phyloP scores from a whole-genome alignment of 2,888 invertebrate genomes.

The Teinopalpus imperialis region DNA sequence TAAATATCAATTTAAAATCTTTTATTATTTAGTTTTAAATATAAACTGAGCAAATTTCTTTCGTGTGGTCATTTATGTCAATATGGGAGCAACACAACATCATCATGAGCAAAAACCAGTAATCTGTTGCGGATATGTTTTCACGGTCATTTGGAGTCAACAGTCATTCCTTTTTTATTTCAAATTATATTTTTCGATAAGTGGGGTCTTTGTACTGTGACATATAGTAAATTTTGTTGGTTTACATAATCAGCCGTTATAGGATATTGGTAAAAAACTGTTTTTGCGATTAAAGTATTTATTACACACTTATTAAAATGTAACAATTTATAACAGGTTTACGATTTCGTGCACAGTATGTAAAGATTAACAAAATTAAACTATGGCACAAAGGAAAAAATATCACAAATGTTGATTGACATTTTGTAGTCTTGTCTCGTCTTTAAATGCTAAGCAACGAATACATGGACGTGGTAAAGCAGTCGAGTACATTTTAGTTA shows the following conservation, averaged over 20 bases:
- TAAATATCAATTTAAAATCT: too few relatives aligned
- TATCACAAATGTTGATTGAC: neutral
- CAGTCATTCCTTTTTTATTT: too few relatives aligned
- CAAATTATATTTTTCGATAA: too few relatives aligned
- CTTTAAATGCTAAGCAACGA: constrained; percentile 10
- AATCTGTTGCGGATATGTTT: too few relatives aligned
- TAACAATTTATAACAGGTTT: constrained; percentile 9
- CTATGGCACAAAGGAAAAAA: constrained; percentile 5
- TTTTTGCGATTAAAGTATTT: constrained; percentile 14
- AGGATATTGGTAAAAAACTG: neutral
- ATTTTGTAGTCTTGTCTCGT: neutral
- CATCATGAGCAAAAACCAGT: too few relatives aligned
- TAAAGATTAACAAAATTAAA: constrained; percentile 2
- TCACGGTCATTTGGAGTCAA: too few relatives aligned
- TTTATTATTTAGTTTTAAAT: too few relatives aligned
- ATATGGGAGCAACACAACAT: too few relatives aligned
- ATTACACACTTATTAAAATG: constrained; percentile 11
- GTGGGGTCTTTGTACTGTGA: too few relatives aligned
- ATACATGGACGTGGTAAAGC: constrained; percentile 3
- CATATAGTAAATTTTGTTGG: too few relatives aligned
- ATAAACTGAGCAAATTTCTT: too few relatives aligned
- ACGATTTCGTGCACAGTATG: neutral
- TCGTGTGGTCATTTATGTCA: too few relatives aligned
- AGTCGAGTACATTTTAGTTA: constrained; percentile 12
- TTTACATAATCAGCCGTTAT: neutral